phyloP scores from a whole-genome alignment of 1,140 invertebrate species.

The Phocides pigmalion region DNA sequence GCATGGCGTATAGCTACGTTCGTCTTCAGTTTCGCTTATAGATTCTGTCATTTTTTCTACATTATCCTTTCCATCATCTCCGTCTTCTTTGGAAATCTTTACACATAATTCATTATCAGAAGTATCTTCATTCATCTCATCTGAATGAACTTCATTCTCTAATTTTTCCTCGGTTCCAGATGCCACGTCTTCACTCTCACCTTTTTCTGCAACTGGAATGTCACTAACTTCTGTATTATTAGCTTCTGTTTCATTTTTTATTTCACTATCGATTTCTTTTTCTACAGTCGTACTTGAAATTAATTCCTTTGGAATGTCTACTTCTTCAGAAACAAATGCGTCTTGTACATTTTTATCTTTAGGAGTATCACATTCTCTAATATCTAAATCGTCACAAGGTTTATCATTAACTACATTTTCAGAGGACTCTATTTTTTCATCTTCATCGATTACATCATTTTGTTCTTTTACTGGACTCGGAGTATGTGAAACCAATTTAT shows the following conservation, averaged over 20 bases:
- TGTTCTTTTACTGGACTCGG: slow-evolving; percentile 16
- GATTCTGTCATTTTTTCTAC: slow-evolving; percentile 85
- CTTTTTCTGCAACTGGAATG: slow-evolving; percentile 1
- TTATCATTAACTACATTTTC: not conserved
- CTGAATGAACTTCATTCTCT: slow-evolving; percentile 35
- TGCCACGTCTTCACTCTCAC: slow-evolving; percentile 25
- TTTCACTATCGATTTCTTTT: slow-evolving; percentile 9
- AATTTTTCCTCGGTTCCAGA: slow-evolving; percentile 38
- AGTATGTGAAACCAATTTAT: slow-evolving; percentile 26
- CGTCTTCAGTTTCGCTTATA: slow-evolving; percentile 85
- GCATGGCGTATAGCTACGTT: slow-evolving; percentile 87
- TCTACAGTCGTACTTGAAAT: slow-evolving; percentile 22
- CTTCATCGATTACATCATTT: slow-evolving; percentile 1
- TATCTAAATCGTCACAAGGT: not conserved
- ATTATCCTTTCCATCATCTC: slow-evolving; percentile 44
- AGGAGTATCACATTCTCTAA: not conserved
- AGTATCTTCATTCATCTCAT: slow-evolving; percentile 28
- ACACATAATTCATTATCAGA: slow-evolving; percentile 29
- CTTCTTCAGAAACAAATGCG: slow-evolving; percentile 6
- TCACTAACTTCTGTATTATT: slow-evolving; percentile 16
- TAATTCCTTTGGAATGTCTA: slow-evolving; percentile 5
- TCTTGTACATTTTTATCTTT: not conserved
- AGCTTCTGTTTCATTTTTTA: slow-evolving; percentile 12
- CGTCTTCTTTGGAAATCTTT: slow-evolving; percentile 34
- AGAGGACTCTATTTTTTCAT: not conserved